These are phyloP conservation scores for Rhabdophis nuchalis DNA, from an alignment of 2,797 vertebrate genomes.

Conservation along the genomic window DNA sequence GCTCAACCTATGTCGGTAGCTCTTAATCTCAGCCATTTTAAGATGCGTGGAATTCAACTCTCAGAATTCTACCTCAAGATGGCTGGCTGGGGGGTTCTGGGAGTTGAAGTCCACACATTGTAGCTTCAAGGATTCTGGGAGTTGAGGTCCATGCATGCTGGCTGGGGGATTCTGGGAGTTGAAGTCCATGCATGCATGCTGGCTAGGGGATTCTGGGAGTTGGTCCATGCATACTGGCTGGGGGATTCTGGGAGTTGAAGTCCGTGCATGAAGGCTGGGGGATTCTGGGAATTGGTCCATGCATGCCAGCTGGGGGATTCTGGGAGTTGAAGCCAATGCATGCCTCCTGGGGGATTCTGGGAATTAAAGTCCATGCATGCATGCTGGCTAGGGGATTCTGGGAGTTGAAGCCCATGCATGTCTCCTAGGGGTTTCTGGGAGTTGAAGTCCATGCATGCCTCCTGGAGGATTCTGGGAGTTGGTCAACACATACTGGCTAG, in stretches of 20 bases:
- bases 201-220: background rate
- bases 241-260: background rate
- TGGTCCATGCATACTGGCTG: background rate
- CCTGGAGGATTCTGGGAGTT: too few relatives aligned
- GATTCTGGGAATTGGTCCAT: too few relatives aligned
- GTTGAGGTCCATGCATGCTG: accelerated
- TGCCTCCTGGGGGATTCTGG: background rate
- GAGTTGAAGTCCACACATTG: background rate
- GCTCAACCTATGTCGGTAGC: background rate
- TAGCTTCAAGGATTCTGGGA: background rate
- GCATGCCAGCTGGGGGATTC: background rate
- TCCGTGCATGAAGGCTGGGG: accelerated
- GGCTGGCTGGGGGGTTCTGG: background rate
- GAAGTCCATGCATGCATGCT: too few relatives aligned
- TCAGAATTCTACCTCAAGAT: background rate
- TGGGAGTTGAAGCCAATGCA: background rate
- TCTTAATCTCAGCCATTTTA: background rate
- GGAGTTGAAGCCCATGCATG: too few relatives aligned
- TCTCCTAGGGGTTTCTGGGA: background rate
- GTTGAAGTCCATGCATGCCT: background rate
- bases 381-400: too few relatives aligned
- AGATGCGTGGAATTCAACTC: background rate
- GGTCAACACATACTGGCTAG: too few relatives aligned
- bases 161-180: too few relatives aligned
- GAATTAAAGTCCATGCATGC: background rate